phyloP scores from a whole-genome alignment of 2,797 vertebrate species.

The Halcyon badia region DNA sequence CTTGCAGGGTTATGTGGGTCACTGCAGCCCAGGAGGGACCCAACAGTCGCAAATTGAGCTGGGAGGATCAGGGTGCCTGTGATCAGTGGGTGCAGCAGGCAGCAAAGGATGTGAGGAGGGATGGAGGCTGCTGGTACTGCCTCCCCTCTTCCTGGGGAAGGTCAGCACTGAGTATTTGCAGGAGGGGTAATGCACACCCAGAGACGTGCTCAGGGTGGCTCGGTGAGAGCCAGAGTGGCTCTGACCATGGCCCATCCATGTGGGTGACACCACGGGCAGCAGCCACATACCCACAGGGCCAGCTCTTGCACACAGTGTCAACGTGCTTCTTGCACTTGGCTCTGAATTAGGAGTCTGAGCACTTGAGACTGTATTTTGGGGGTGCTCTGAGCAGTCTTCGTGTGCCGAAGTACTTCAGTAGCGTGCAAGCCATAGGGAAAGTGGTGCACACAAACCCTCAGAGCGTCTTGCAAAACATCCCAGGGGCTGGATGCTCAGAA shows the following conservation, averaged over 20 bases:
- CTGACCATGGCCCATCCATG: accelerated
- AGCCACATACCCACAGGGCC: accelerated
- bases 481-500: accelerated
- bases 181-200: background rate
- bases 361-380: background rate
- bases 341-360: background rate
- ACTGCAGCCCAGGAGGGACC: background rate
- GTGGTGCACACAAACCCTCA: accelerated
- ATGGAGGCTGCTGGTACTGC: background rate
- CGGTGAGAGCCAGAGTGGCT: accelerated
- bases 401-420: accelerated
- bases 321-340: background rate
- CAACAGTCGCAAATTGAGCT: background rate
- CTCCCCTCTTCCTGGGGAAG: background rate
- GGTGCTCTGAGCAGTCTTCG: background rate
- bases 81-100: accelerated
- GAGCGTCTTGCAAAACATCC: background rate
- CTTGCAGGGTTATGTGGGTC: background rate
- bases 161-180: accelerated
- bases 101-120: background rate
- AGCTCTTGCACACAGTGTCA: background rate
- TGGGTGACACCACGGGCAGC: background rate
- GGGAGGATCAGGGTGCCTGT: background rate
- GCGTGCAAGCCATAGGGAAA: accelerated
- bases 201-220: background rate